Base-by-base conservation (phyloP, 2,797 vertebrate species). In the Melanogrammus aeglefinus region DNA sequence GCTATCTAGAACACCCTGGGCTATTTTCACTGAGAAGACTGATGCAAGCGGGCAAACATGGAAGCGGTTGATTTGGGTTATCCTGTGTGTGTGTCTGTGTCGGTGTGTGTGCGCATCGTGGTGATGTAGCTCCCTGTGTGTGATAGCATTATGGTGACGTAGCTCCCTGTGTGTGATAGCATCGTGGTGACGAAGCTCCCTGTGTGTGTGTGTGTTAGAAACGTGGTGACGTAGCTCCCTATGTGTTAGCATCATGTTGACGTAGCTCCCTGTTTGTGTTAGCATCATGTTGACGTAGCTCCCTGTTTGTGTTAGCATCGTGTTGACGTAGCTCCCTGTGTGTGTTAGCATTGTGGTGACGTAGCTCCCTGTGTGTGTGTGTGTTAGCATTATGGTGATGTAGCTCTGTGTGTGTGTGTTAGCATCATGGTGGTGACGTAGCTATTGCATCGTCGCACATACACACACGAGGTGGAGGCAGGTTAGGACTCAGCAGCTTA, bases 401-500 rank as follows among this genome's bases (percentile, higher is more conserved):
- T 35, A 35, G 35, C 35, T 35, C 35, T 35, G 35, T 35, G 35
- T 35, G 35, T 6, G 4, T 21, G 9, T n/a, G 51, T 63, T 21
- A 63, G 51, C 51, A 63, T 63, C 21, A 6, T 7, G 5, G 7
- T 51, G 47, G 12, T 35, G 35, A 35, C 35, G 3, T 35, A 35
- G 35, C 35, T 35, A 4, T 3, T 35, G 35, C 35, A 35, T 35
- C 1, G 24, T 35, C 1, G 24, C 33, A 24, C 51, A 38, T 10
- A 2, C 18, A 76, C 51, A 36, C 36, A 18, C 72, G 71, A 79
- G 77, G 81, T 80, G 47, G 41, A 51, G 14, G 18, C 14, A 51
- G 36, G 75, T 72, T 38, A 70, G 80, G 84, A 85, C 77, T 31
- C 69, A 80, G 70, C 41, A 8, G 76, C 72, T 90, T 89, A 88